Evolutionary conservation across 2,888 invertebrate genomes (phyloP).

Genomic region (Campopleginae sp.): DNA sequence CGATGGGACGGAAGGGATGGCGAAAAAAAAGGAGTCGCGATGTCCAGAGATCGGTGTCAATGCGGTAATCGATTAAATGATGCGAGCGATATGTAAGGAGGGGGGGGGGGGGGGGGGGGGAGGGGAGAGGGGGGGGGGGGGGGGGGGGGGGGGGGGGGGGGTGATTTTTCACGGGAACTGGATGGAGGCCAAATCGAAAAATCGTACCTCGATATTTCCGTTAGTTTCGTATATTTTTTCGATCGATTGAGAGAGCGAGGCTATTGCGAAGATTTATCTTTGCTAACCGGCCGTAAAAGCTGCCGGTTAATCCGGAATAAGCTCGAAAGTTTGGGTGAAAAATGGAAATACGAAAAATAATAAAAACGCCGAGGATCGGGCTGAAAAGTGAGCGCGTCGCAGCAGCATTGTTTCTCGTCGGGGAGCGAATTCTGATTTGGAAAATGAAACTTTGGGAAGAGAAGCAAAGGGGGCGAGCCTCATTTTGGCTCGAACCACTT

Average conservation of each 20-base stretch:
- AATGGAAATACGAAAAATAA: neutral
- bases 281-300: conserved; percentile 32
- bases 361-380: neutral
- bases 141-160: conserved; percentile 7
- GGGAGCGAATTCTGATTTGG: neutral
- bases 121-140: conserved; percentile 17
- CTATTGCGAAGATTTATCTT: neutral
- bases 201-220: conserved; percentile 63
- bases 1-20: neutral
- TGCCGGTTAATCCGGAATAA: neutral
- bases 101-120: neutral
- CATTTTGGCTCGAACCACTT: neutral
- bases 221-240: conserved; percentile 38
- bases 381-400: conserved; percentile 23
- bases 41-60: conserved; percentile 24
- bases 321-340: neutral
- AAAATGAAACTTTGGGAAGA: conserved; percentile 6
- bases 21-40: neutral
- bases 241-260: neutral
- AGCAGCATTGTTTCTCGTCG: conserved; percentile 20
- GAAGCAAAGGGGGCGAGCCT: too few relatives aligned
- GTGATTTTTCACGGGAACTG: conserved; percentile 60
- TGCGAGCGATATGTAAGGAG: conserved; percentile 14
- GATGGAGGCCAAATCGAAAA: conserved; percentile 65
- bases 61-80: conserved; percentile 65